phyloP scores from a whole-genome alignment of 2,888 invertebrate species.

The Taenaris catops region DNA sequence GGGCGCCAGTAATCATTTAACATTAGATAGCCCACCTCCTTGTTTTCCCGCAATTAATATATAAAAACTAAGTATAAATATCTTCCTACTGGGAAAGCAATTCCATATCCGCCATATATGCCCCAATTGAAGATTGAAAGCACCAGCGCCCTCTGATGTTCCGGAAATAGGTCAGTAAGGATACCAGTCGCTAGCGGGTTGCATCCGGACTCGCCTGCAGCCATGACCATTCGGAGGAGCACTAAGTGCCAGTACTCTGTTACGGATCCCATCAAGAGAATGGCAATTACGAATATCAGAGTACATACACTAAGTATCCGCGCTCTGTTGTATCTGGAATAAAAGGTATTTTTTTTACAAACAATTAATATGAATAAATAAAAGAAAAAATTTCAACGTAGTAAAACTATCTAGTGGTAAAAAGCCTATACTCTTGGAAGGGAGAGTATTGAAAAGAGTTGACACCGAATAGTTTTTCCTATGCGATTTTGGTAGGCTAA shows the following conservation, averaged over 20 bases:
- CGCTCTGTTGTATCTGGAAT: conserved; percentile 84
- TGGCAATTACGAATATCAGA: conserved; percentile 89
- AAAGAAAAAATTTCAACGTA: too few relatives aligned
- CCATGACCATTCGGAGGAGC: conserved; percentile 90
- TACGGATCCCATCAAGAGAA: conserved; percentile 91
- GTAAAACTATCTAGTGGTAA: too few relatives aligned
- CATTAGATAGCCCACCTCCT: too few relatives aligned
- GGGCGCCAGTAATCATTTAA: too few relatives aligned
- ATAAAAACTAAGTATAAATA: too few relatives aligned
- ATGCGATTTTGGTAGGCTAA: too few relatives aligned
- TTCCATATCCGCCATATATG: conserved; percentile 95
- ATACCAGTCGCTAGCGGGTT: conserved; percentile 93
- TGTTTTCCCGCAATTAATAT: too few relatives aligned
- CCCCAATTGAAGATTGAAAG: conserved; percentile 98
- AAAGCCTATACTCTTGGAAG: too few relatives aligned
- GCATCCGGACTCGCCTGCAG: conserved; percentile 93
- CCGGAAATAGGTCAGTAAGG: conserved; percentile 89
- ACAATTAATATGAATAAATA: too few relatives aligned
- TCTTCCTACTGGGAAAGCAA: conserved; percentile 94
- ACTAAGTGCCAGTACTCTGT: conserved; percentile 95
- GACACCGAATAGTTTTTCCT: too few relatives aligned
- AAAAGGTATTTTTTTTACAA: too few relatives aligned
- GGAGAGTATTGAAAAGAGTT: too few relatives aligned
- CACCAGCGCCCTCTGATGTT: conserved; percentile 90
- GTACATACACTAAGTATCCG: conserved; percentile 88